Evolutionary conservation across 2,888 invertebrate genomes (phyloP).

Genomic region (Deilephila elpenor): DNA sequence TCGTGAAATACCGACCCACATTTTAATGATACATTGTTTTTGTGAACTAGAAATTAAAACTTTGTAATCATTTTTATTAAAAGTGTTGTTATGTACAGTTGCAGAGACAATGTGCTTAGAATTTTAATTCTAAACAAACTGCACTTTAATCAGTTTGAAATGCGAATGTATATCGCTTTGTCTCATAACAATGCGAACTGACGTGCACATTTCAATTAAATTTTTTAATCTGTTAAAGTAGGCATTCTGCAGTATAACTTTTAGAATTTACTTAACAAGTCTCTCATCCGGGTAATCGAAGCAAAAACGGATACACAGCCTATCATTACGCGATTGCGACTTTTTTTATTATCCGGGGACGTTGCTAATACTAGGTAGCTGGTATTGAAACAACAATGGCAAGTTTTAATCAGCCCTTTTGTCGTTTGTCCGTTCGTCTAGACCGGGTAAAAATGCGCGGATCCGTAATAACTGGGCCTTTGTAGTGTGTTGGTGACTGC

Average conservation of each 20-base stretch:
- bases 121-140: neutral
- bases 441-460: slow-evolving; percentile 70
- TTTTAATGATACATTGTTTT: neutral
- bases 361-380: slow-evolving; percentile 41
- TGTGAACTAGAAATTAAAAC: neutral
- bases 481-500: slow-evolving; percentile 44
- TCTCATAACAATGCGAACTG: neutral
- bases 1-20: slow-evolving; percentile 2
- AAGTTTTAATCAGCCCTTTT: slow-evolving; percentile 80
- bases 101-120: neutral
- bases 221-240: slow-evolving; percentile 5
- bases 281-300: slow-evolving; percentile 5
- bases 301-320: slow-evolving; percentile 31
- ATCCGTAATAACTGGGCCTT: slow-evolving; percentile 56
- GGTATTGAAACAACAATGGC: slow-evolving; percentile 66
- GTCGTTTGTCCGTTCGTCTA: slow-evolving; percentile 74
- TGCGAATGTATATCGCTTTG: neutral
- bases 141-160: neutral
- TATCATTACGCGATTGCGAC: slow-evolving; percentile 43
- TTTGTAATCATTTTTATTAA: neutral
- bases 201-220: neutral
- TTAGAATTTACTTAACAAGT: neutral
- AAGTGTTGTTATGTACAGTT: neutral
- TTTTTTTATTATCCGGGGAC: slow-evolving; percentile 47
- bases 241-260: neutral